Conservation (phyloP, 2,888 invertebrate genomes). For the Cephus runcator region DNA sequence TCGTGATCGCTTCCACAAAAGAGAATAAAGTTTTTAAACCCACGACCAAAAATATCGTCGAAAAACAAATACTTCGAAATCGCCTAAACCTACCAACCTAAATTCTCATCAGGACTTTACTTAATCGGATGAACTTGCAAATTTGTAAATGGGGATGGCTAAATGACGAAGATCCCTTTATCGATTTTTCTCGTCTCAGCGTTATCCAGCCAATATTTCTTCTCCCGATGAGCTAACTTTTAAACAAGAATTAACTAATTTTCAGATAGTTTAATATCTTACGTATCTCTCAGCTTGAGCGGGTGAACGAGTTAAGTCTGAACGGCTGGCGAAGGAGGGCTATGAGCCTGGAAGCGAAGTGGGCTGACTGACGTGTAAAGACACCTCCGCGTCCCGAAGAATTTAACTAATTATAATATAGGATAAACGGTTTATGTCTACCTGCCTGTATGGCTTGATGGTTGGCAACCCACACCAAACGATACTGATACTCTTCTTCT, state of each 20-base stretch:
- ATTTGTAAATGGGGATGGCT: background rate
- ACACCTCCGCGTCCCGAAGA: constrained; percentile 64
- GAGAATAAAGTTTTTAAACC: background rate
- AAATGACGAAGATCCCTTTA: background rate
- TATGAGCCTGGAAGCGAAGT: constrained; percentile 62
- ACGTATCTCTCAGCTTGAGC: constrained; percentile 48
- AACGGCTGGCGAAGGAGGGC: constrained; percentile 50
- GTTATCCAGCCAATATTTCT: constrained; percentile 35
- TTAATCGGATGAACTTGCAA: background rate
- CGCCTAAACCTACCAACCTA: background rate
- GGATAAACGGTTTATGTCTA: constrained; percentile 64
- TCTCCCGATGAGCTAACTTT: constrained; percentile 51
- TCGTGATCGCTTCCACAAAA: background rate
- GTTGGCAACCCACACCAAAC: constrained; percentile 53
- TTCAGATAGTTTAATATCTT: constrained; percentile 63
- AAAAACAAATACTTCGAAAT: background rate
- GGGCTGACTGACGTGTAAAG: constrained; percentile 64
- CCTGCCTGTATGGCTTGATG: constrained; percentile 26
- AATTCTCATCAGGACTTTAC: background rate
- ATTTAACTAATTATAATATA: constrained; percentile 65
- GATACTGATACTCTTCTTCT: constrained; percentile 52
- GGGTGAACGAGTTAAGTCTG: constrained; percentile 61
- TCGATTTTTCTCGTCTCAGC: background rate
- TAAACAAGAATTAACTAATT: constrained; percentile 63
- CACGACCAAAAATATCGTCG: accelerated